Percentiles rank a stretch among this genome's conserved stretches.
phyloP scores from a whole-genome alignment of 2,888 invertebrate species.

The Chaitophorus viminalis region DNA sequence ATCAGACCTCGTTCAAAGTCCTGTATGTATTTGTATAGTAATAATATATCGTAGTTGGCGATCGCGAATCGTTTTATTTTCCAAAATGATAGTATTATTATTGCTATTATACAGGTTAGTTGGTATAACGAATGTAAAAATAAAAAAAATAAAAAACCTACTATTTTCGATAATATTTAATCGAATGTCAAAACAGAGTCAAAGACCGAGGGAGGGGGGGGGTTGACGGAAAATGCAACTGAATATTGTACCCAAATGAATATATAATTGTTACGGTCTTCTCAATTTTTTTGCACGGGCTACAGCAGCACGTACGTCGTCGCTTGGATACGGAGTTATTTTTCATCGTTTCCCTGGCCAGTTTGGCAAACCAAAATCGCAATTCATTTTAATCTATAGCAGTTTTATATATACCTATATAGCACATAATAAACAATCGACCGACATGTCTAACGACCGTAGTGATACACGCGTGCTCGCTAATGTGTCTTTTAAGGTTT shows the following conservation, averaged over 20 bases:
- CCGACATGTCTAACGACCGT: too few relatives aligned
- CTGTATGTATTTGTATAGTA: too few relatives aligned
- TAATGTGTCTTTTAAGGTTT: too few relatives aligned
- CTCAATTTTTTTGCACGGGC: neutral
- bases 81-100: neutral
- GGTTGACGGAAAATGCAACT: neutral
- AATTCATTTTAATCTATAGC: neutral
- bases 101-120: too few relatives aligned
- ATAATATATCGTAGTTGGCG: neutral
- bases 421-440: too few relatives aligned
- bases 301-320: neutral
- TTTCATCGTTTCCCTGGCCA: conserved; percentile 20
- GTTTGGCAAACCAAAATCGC: conserved; percentile 12
- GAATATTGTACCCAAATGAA: neutral
- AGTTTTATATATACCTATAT: neutral
- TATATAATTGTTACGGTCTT: neutral
- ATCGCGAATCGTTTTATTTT: neutral
- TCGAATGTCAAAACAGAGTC: too few relatives aligned
- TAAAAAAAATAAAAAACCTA: too few relatives aligned
- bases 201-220: too few relatives aligned
- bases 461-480: too few relatives aligned
- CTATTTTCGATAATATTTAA: too few relatives aligned
- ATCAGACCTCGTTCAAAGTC: neutral
- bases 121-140: too few relatives aligned
- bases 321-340: neutral